Evolutionary conservation across 2,888 invertebrate genomes (phyloP), one percentile per base, ranked within the genome.

Genomic region (Pomacea canaliculata): DNA sequence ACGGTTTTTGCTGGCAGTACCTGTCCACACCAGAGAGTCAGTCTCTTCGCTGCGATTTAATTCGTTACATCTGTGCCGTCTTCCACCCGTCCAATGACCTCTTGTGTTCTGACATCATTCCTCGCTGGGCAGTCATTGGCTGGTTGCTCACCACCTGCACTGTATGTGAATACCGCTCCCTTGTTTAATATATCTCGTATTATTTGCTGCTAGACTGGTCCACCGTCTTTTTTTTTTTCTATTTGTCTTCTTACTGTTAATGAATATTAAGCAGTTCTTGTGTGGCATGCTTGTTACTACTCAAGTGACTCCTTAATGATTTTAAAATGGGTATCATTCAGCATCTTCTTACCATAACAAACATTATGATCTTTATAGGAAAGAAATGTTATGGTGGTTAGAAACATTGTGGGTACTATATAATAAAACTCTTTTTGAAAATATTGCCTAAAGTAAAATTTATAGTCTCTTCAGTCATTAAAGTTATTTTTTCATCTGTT

Each of bases 51-150:
- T 96, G 96, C 92, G 97, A 97, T 92, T 94, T 97, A 91, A 97
- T 97, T 88, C 93, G 97, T 70, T 97, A 96, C 90, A 96, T 97
- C 85, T 96, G 97, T 84, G 96, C 96, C 79, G 96, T 96, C 5
- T 96, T 97, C 90, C 97, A 97, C 92, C 97, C 97, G 70, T 95
- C 96, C 62, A 97, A 97, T 91, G 97, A 97, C 91, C 92, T 97
- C 71, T 92, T 97, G 73, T 96, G 96, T 91, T 97, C 97, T n/a
- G 97, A 97, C 89, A 95, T 97, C 90, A 96, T 96, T 91, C 97
- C 97, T 83, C 93, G 97, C 84, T 97, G 97, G 97, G 97, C 97
- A 81, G 96, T 97, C 69, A 97, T 97, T 87, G 96, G 97, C 76
- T 97, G 97, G 97, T 93, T 97, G 13, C 93, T 97, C 77, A 96